Percentiles rank a stretch among this genome's conserved stretches.
phyloP scores from a whole-genome alignment of 2,113 vertebrate genomes.

The Dendropsophus ebraccatus region DNA sequence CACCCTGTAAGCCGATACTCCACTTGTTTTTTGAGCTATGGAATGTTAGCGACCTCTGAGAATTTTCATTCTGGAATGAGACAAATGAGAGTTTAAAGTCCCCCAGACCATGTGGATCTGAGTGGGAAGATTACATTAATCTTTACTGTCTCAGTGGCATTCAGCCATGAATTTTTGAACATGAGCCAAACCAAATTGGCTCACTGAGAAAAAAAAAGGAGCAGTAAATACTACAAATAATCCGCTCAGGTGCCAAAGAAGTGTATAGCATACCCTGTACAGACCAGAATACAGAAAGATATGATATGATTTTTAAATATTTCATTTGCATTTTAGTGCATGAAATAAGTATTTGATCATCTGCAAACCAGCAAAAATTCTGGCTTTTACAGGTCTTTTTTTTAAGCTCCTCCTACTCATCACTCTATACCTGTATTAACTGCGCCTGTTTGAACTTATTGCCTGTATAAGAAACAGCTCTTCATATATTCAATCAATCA shows the following conservation, averaged over 20 bases:
- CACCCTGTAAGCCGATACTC: slow-evolving; percentile 49
- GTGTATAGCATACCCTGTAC: neutral
- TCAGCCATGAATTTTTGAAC: slow-evolving; percentile 49
- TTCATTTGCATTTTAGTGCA: too few relatives aligned
- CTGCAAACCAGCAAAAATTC: too few relatives aligned
- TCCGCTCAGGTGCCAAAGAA: slow-evolving; percentile 34
- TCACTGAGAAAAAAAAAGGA: slow-evolving; percentile 22
- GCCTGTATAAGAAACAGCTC: too few relatives aligned
- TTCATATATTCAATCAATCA: too few relatives aligned
- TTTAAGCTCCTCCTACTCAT: too few relatives aligned
- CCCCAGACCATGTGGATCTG: slow-evolving; percentile 52
- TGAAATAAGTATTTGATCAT: too few relatives aligned
- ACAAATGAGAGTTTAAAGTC: slow-evolving; percentile 55
- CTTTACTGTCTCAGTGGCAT: slow-evolving; percentile 53
- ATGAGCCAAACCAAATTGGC: slow-evolving; percentile 39
- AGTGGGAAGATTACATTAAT: slow-evolving; percentile 58
- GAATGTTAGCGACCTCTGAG: slow-evolving; percentile 55
- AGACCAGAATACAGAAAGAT: neutral
- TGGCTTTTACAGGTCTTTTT: too few relatives aligned
- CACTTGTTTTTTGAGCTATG: slow-evolving; percentile 40
- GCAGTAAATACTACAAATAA: slow-evolving; percentile 18
- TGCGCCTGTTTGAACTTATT: too few relatives aligned
- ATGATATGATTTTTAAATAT: too few relatives aligned
- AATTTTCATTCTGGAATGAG: slow-evolving; percentile 51
- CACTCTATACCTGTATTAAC: too few relatives aligned